Evolutionary conservation across 2,113 vertebrate species (phyloP).

Genomic region (Brienomyrus longianalis): DNA sequence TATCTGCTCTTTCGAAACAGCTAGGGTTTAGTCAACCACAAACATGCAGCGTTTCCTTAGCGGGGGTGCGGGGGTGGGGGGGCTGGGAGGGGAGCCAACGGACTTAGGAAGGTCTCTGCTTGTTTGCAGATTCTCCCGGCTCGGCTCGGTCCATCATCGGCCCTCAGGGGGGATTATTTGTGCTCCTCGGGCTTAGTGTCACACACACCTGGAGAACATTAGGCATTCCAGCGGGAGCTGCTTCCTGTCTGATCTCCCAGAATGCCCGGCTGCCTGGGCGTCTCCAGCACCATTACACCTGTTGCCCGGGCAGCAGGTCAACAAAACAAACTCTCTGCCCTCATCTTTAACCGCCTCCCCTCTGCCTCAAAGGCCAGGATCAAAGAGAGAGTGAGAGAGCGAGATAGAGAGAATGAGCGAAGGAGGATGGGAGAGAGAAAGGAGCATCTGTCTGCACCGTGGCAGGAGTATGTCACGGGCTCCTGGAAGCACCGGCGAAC

Average conservation of each 20-base stretch:
- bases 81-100: neutral
- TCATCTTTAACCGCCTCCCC: constrained; percentile 26
- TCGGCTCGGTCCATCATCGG: neutral
- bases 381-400: constrained; percentile 22
- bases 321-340: constrained; percentile 49
- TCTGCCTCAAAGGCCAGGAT: constrained; percentile 21
- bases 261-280: constrained; percentile 38
- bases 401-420: constrained; percentile 1
- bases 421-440: neutral
- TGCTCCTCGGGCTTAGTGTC: constrained; percentile 24
- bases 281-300: constrained; percentile 45
- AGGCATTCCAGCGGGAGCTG: constrained; percentile 6
- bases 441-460: constrained; percentile 43
- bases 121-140: neutral
- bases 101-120: neutral
- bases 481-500: constrained; percentile 17
- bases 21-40: neutral
- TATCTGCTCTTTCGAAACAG: neutral
- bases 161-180: constrained; percentile 16
- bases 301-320: constrained; percentile 61
- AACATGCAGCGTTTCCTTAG: neutral
- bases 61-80: neutral
- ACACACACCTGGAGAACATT: constrained; percentile 21
- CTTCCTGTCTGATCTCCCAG: constrained; percentile 32
- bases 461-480: constrained; percentile 45